phyloP scores from a whole-genome alignment of 37 sponge, comb jelly and placozoan genomes.

The Tethya wilhelma region DNA sequence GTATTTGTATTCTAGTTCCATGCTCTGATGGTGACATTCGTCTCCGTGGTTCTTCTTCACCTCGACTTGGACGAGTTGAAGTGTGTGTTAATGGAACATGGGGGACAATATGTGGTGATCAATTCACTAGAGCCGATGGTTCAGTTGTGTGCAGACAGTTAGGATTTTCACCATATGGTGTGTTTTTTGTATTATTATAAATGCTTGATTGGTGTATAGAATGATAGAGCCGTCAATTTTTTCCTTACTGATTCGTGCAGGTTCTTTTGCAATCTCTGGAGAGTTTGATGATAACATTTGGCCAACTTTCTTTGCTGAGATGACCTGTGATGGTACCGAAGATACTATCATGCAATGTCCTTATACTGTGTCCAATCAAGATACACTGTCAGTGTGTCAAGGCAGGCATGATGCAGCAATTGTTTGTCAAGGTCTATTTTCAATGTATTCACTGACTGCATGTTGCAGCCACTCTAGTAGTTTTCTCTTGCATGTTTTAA shows the following conservation, averaged over 20 bases:
- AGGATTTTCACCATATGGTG: neutral
- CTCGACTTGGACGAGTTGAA: conserved; percentile 7
- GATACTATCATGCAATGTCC: neutral
- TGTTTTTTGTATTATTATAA: too few relatives aligned
- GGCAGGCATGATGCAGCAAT: neutral
- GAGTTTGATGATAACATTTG: neutral
- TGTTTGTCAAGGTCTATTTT: neutral
- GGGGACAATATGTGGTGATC: neutral
- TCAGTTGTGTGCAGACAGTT: conserved; percentile 36
- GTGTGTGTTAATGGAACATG: conserved; percentile 11
- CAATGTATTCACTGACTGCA: neutral
- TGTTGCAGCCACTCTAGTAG: neutral
- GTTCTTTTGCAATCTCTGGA: neutral
- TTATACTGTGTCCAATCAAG: neutral
- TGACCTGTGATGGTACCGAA: neutral
- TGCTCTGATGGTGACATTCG: neutral
- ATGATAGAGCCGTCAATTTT: too few relatives aligned
- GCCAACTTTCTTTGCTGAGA: neutral
- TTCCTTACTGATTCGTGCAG: too few relatives aligned
- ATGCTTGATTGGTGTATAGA: too few relatives aligned
- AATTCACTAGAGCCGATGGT: conserved; percentile 10
- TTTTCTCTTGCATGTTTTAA: neutral
- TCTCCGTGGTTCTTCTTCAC: neutral
- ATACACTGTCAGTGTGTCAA: too few relatives aligned
- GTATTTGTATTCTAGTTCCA: too few relatives aligned